Conservation (phyloP, 2,797 vertebrate species). For the Mus caroli region DNA sequence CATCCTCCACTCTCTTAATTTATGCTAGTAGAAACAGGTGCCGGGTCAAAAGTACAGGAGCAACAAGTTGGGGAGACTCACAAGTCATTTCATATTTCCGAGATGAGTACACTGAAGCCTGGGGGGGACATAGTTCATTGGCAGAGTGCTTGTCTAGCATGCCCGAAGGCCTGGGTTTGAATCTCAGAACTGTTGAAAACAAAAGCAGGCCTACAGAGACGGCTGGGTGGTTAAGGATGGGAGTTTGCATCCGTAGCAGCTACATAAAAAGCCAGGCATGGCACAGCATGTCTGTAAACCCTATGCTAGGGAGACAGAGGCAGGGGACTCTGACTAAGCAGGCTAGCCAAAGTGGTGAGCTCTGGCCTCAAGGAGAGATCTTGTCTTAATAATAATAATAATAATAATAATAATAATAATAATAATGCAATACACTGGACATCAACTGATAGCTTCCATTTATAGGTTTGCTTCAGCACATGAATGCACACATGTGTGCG, state of each 20-base stretch:
- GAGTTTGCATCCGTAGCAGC: neutral
- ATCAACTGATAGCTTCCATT: neutral
- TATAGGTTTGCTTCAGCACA: neutral
- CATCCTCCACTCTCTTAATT: neutral
- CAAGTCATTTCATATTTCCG: neutral
- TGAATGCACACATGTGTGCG: accelerated
- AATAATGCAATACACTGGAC: neutral
- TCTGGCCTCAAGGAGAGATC: neutral
- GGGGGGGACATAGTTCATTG: neutral
- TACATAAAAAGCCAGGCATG: neutral
- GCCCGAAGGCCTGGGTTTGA: neutral
- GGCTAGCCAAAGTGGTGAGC: neutral
- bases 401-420: neutral
- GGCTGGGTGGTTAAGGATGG: neutral
- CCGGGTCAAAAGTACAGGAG: constrained; percentile 24
- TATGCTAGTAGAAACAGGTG: neutral
- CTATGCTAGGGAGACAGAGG: neutral
- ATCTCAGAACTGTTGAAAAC: neutral
- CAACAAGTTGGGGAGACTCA: neutral
- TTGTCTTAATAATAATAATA: neutral
- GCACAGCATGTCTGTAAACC: neutral
- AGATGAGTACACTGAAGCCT: neutral
- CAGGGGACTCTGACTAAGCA: neutral
- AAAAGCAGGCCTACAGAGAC: neutral
- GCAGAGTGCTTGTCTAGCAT: neutral